Conservation (phyloP, 2,113 vertebrate genomes). For the Balaeniceps rex region DNA sequence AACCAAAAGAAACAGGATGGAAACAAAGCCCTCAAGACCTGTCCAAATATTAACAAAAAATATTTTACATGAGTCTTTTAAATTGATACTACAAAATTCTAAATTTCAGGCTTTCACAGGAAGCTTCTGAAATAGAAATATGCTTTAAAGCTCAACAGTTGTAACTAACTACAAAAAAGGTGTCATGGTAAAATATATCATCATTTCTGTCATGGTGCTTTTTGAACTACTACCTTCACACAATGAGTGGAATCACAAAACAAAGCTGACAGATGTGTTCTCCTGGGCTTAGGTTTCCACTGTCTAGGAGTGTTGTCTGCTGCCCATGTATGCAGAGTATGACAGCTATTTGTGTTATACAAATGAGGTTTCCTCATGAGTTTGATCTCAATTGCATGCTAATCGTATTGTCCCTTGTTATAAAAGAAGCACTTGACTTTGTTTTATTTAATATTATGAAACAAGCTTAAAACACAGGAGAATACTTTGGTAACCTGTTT, state of each 20-base stretch:
- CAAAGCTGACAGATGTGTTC: not conserved
- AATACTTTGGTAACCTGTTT: not conserved
- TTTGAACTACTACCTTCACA: not conserved
- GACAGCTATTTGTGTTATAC: conserved; percentile 16
- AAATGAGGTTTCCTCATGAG: not conserved
- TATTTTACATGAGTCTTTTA: not conserved
- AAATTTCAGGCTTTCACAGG: not conserved
- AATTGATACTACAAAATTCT: not conserved
- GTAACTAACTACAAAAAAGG: not conserved
- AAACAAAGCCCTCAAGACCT: not conserved
- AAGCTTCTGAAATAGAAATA: not conserved
- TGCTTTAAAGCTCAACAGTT: not conserved
- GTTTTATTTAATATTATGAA: not conserved
- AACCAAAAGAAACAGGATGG: not conserved
- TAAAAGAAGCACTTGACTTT: not conserved
- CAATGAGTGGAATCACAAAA: not conserved
- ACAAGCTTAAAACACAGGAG: not conserved
- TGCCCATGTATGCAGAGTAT: not conserved
- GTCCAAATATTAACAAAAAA: not conserved
- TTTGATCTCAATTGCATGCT: not conserved
- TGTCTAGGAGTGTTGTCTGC: not conserved
- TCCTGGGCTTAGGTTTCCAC: not conserved
- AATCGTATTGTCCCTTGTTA: not conserved
- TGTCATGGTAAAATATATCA: not conserved
- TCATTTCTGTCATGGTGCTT: not conserved